A percentile compares a stretch with the other conserved stretches of the same genome.
phyloP scores from a whole-genome alignment of 2,113 vertebrate genomes.

The Rhinopomastus cyanomelas region DNA sequence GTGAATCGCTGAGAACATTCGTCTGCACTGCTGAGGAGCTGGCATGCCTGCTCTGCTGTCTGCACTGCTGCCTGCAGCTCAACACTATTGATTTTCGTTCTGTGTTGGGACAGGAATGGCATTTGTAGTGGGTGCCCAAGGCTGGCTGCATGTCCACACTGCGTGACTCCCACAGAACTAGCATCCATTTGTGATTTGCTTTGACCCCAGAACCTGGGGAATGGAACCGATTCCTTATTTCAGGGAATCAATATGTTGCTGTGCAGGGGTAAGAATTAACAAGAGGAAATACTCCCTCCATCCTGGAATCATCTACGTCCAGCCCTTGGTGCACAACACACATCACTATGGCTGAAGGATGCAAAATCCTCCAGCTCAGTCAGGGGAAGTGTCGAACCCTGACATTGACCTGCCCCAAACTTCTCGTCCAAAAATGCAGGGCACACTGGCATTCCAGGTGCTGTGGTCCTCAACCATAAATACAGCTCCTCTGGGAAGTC shows the following conservation, averaged over 20 bases:
- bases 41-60: background rate
- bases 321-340: background rate
- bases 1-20: rapidly evolving
- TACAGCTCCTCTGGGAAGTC: background rate
- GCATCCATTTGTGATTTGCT: background rate
- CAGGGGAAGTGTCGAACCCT: background rate
- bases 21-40: rapidly evolving
- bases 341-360: background rate
- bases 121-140: background rate
- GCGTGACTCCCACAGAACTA: rapidly evolving
- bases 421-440: background rate
- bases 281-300: background rate
- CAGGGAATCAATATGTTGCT: background rate
- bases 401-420: background rate
- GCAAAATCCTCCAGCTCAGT: background rate
- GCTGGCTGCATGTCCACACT: rapidly evolving
- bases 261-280: background rate
- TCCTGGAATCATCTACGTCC: background rate
- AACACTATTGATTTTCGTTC: rapidly evolving
- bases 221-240: background rate
- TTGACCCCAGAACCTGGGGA: background rate
- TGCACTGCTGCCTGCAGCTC: background rate
- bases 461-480: background rate
- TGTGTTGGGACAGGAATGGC: background rate
- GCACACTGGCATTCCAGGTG: background rate